These are phyloP conservation scores for Nyctalus aviator DNA, from an alignment of 2,797 vertebrate species.

Conservation along the genomic window DNA sequence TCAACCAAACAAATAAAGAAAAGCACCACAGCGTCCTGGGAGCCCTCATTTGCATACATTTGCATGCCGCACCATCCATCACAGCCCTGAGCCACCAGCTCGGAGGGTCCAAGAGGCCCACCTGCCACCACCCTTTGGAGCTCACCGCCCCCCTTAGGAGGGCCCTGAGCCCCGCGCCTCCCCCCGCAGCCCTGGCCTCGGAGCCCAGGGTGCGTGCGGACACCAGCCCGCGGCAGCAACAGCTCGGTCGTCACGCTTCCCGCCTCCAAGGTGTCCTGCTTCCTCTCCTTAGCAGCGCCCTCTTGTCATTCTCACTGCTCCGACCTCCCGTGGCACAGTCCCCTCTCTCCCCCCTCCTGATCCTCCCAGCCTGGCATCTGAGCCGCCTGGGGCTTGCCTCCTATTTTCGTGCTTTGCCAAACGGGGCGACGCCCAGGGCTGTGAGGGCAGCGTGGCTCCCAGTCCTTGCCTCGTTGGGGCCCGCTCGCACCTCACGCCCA, in stretches of 20 bases:
- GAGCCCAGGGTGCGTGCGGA: rapidly evolving
- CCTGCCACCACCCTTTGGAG: background rate
- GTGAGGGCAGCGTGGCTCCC: background rate
- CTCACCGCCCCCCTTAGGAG: background rate
- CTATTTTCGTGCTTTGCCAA: constrained; percentile 69
- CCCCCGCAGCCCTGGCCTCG: background rate
- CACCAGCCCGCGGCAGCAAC: constrained; percentile 7
- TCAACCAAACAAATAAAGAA: constrained; percentile 70
- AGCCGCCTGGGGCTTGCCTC: constrained; percentile 63
- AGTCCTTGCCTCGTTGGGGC: background rate
- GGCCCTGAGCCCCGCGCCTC: background rate
- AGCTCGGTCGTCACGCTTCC: constrained; percentile 56
- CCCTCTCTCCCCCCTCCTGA: background rate
- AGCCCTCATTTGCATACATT: constrained; percentile 72
- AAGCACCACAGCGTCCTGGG: background rate
- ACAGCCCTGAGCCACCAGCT: background rate
- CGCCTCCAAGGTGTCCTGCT: background rate
- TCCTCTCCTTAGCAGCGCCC: background rate
- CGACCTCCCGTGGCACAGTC: constrained; percentile 63
- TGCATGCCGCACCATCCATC: constrained; percentile 62
- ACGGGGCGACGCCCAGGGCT: constrained; percentile 12
- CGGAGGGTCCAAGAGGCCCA: background rate
- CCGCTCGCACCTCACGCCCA: rapidly evolving
- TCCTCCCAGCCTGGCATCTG: constrained; percentile 55
- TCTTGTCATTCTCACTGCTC: constrained; percentile 57